These are phyloP conservation scores for Caenorhabditis plicata DNA, from an alignment of 2,888 invertebrate genomes.

Conservation along the genomic window DNA sequence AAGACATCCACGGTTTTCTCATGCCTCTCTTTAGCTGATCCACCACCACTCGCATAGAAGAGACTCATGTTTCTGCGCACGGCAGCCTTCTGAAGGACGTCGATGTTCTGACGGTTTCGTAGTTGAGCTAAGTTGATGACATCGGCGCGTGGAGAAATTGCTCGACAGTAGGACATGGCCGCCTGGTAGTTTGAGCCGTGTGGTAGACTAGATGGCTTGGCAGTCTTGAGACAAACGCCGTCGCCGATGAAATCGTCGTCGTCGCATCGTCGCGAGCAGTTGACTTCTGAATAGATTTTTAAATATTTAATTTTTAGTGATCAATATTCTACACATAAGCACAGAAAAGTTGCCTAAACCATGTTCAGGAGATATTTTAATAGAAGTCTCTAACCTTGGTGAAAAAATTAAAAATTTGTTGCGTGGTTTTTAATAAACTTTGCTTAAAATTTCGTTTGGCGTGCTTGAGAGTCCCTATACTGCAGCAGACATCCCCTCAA, in stretches of 20 bases:
- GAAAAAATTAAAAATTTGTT: too few relatives aligned
- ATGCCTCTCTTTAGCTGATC: constrained; percentile 8
- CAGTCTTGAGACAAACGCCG: constrained; percentile 9
- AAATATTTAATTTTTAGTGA: too few relatives aligned
- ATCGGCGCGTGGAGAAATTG: constrained; percentile 8
- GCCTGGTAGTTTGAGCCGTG: constrained; percentile 17
- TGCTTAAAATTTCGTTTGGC: too few relatives aligned
- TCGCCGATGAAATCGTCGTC: constrained; percentile 13
- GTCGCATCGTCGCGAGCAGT: constrained; percentile 14
- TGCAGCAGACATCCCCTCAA: too few relatives aligned
- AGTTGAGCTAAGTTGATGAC: constrained; percentile 15
- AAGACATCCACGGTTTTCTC: constrained; percentile 13
- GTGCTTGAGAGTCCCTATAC: too few relatives aligned
- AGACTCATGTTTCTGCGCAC: not conserved
- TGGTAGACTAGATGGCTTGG: too few relatives aligned
- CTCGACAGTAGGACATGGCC: constrained; percentile 18
- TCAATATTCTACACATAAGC: too few relatives aligned
- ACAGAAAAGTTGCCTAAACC: too few relatives aligned
- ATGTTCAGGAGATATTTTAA: too few relatives aligned
- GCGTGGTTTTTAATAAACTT: too few relatives aligned
- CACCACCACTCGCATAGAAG: constrained; percentile 27
- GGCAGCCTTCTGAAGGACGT: not conserved
- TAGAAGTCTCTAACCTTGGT: too few relatives aligned
- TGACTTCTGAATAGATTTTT: too few relatives aligned
- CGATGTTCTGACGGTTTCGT: constrained; percentile 11